phyloP scores from a whole-genome alignment of 1,140 invertebrate species.

The Ostrea denselamellosa region DNA sequence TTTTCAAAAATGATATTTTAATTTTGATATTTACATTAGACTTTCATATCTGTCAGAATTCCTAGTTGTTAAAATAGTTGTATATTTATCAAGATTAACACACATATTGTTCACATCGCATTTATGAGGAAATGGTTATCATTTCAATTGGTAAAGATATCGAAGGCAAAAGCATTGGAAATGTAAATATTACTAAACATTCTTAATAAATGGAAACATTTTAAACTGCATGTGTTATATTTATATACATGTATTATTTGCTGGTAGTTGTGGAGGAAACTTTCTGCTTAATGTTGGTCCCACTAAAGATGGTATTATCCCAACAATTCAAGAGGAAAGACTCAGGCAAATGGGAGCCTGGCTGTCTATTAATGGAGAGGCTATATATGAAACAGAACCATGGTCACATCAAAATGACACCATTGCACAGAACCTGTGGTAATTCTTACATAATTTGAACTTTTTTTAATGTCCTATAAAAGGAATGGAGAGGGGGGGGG shows the following conservation, averaged over 20 bases:
- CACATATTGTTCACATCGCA: neutral
- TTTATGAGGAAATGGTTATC: neutral
- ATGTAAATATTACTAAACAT: too few species aligned
- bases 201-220: neutral
- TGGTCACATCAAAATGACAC: conserved; percentile 89
- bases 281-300: conserved; percentile 93
- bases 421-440: conserved; percentile 82
- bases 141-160: neutral
- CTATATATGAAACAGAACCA: conserved; percentile 91
- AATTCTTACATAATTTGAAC: conserved; percentile 22
- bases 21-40: too few species aligned
- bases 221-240: too few species aligned
- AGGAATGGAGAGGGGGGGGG: too few species aligned
- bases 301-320: conserved; percentile 91
- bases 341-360: conserved; percentile 85
- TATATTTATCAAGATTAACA: neutral
- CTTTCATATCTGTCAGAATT: too few species aligned
- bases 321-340: conserved; percentile 93
- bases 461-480: neutral
- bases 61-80: too few species aligned
- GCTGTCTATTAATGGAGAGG: conserved; percentile 91
- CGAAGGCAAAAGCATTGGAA: too few species aligned
- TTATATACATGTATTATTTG: neutral
- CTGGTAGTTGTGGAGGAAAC: conserved; percentile 87
- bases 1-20: too few species aligned